Base-by-base conservation (phyloP, 2,113 vertebrate species). In the Arvicanthis niloticus region DNA sequence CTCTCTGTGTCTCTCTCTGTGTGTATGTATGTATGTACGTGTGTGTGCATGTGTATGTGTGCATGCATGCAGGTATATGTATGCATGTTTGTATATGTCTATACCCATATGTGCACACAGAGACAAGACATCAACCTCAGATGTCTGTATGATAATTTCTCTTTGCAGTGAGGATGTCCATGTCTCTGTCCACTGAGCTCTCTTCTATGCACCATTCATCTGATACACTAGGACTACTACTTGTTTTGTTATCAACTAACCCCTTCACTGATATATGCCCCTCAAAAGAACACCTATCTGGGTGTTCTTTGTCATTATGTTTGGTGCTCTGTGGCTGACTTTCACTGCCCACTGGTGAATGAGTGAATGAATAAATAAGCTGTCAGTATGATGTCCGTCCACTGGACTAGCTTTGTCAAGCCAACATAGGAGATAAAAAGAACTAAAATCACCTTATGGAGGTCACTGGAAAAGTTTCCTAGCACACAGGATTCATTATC, bases 1-100 rank as follows among this genome's bases (percentile, higher is more conserved):
- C 24, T 21, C 7, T 40, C 16, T 40, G 17, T 73, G 2, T 22
- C 4, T 24, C 0, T 8, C 40, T 1, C 9, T 10, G 22, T 15
- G 4, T 48, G 12, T 19, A 29, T 51, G 3, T 48, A 10, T 37
- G 1, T 53, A 45, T 45, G 45, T 45, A 45, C 5, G 53, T 70
- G 31, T 68, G 21, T 10, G 56, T 58, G 16, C 56, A 16, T 37
- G 5, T 26, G n/a, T 56, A 4, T 8, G n/a, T 65, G 24, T 26
- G 22, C 24, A 29, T 26, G 11, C 34, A 31, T 60, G 22, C 51
- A 81, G 48, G 48, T 58, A n/a, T 82, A 12, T 42, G 81, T 85
- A 24, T 42, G 13, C 58, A 45, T 62, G 24, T 31, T 53, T 53
- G 34, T n/a, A 21, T 22, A 37, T n/a, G 51, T n/a, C 7, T 34